phyloP scores from a whole-genome alignment of 2,888 invertebrate species.

The Eubasilissa splendida region DNA sequence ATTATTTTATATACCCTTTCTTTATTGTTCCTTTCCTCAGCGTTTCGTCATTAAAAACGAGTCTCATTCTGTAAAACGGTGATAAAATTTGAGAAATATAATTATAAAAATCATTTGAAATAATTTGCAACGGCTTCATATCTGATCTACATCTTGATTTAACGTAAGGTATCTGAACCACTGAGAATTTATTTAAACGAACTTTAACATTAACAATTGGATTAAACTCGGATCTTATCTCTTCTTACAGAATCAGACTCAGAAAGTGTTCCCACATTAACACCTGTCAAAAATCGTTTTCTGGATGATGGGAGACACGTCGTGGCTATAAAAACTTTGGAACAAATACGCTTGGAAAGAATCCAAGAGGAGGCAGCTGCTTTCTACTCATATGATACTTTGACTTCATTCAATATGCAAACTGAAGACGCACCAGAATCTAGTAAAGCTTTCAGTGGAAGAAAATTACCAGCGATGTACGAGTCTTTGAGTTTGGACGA shows the following conservation, averaged over 20 bases:
- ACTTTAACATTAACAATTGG: not conserved
- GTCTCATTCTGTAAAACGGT: constrained; percentile 41
- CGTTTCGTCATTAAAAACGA: constrained; percentile 4
- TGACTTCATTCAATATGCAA: constrained; percentile 59
- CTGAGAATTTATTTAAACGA: no score
- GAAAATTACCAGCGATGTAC: constrained; percentile 66
- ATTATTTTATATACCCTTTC: constrained; percentile 51
- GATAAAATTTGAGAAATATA: constrained; percentile 26
- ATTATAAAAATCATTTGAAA: constrained; percentile 57
- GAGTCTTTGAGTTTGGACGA: constrained; percentile 72
- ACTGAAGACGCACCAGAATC: constrained; percentile 58
- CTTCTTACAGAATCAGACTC: constrained; percentile 86
- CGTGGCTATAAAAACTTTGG: constrained; percentile 76
- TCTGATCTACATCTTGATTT: not conserved
- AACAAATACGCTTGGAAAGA: constrained; percentile 78
- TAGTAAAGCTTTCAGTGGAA: constrained; percentile 59
- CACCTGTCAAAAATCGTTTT: constrained; percentile 71
- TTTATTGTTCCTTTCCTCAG: not conserved
- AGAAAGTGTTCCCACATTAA: constrained; percentile 79
- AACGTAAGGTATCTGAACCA: no score
- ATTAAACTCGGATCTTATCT: constrained; percentile 63
- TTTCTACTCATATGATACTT: constrained; percentile 77
- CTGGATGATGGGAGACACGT: constrained; percentile 64
- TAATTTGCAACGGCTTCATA: constrained; percentile 35
- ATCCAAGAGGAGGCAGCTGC: constrained; percentile 82